phyloP scores from a whole-genome alignment of 2,113 vertebrate species.

The Catharus minimus region DNA sequence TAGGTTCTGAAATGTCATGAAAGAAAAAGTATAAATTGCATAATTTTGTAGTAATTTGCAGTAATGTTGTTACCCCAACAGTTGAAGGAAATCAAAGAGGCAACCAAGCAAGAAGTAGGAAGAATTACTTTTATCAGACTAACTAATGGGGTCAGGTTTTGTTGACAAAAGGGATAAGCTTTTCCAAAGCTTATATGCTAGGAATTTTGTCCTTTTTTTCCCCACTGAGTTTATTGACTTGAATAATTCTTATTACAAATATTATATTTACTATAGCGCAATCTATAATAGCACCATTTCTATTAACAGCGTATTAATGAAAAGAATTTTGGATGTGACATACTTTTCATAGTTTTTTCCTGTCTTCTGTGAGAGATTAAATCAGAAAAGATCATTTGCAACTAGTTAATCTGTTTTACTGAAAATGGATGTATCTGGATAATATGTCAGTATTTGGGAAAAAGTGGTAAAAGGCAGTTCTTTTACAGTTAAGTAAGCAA shows the following conservation, averaged over 20 bases:
- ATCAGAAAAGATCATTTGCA: neutral
- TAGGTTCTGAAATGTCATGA: neutral
- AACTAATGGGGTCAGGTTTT: neutral
- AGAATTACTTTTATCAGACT: neutral
- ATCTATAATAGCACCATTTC: accelerated
- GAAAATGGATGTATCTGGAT: neutral
- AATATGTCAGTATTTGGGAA: neutral
- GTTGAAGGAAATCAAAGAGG: neutral
- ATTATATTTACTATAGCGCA: neutral
- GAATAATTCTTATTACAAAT: neutral
- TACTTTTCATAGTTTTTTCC: neutral
- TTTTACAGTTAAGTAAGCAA: neutral
- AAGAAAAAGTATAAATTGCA: neutral
- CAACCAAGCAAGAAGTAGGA: neutral
- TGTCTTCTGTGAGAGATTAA: neutral
- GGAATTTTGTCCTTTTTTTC: neutral
- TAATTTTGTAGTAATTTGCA: conserved; percentile 5
- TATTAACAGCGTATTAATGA: neutral
- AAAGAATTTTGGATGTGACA: neutral
- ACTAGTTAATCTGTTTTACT: neutral
- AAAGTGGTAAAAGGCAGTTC: neutral
- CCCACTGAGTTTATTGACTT: neutral
- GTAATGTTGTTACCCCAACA: neutral
- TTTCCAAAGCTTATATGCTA: neutral
- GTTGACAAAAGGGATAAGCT: neutral